Evolutionary conservation across 2,113 vertebrate species (phyloP).

Genomic region (Amphiprion percula): DNA sequence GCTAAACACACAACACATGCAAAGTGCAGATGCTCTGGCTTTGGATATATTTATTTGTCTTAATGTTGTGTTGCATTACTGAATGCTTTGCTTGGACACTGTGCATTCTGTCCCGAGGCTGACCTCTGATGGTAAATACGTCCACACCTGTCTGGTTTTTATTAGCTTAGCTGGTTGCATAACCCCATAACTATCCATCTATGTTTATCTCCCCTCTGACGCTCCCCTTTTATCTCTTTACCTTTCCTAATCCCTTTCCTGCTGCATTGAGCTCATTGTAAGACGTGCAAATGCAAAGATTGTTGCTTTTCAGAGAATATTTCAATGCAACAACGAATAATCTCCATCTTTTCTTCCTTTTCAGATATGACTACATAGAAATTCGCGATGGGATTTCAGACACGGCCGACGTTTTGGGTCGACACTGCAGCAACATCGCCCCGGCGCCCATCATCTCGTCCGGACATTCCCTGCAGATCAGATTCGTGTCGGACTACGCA

Average conservation of each 20-base stretch:
- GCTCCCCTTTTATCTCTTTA: slow-evolving; percentile 31
- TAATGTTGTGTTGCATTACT: slow-evolving; percentile 43
- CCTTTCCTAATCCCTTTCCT: slow-evolving; percentile 19
- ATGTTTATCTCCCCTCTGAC: slow-evolving; percentile 17
- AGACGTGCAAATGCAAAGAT: not conserved
- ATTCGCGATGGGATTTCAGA: slow-evolving; percentile 94
- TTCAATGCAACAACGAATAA: not conserved
- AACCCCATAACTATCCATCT: slow-evolving; percentile 44
- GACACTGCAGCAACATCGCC: slow-evolving; percentile 98
- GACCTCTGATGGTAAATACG: slow-evolving; percentile 37
- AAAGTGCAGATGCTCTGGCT: slow-evolving; percentile 3
- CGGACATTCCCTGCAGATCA: slow-evolving; percentile 91
- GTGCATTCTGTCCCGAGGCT: slow-evolving; percentile 42
- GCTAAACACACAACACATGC: slow-evolving; percentile 25
- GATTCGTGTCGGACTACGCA: slow-evolving; percentile 96
- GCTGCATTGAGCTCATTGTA: not conserved
- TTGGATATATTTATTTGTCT: slow-evolving; percentile 43
- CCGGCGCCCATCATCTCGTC: slow-evolving; percentile 96
- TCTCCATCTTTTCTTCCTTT: not conserved
- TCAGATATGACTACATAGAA: slow-evolving; percentile 97
- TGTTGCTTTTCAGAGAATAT: not conserved
- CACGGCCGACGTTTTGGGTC: slow-evolving; percentile 91
- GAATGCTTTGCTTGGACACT: slow-evolving; percentile 30
- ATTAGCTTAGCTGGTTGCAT: slow-evolving; percentile 58
- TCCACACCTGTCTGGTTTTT: slow-evolving; percentile 70